Evolutionary conservation across 2,888 invertebrate genomes (phyloP).

Genomic region (Amiota mariae): DNA sequence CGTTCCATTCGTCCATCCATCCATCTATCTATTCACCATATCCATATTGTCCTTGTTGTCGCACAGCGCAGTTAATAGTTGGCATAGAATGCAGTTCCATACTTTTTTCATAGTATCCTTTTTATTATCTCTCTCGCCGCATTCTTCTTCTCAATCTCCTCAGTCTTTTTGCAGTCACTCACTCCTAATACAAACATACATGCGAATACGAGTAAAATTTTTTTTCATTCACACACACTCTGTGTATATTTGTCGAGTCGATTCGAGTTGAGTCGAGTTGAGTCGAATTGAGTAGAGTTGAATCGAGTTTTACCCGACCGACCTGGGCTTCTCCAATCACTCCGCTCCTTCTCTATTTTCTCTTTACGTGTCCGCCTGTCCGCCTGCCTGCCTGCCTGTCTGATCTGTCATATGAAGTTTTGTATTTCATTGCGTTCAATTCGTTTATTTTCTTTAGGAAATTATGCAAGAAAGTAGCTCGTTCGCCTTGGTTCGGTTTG

Average conservation of each 20-base stretch:
- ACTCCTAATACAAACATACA: too few species aligned
- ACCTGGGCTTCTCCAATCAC: too few species aligned
- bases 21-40: too few species aligned
- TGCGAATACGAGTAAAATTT: too few species aligned
- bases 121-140: not conserved
- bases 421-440: conserved; percentile 27
- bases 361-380: conserved; percentile 21
- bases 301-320: too few species aligned
- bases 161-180: too few species aligned
- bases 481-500: conserved; percentile 5
- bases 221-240: not conserved
- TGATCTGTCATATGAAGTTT: conserved; percentile 13
- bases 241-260: not conserved
- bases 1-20: too few species aligned
- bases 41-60: not conserved
- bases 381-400: conserved; percentile 23
- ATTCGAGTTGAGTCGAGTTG: not conserved
- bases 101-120: conserved; percentile 40
- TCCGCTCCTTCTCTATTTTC: not conserved
- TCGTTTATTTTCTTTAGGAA: conserved; percentile 38
- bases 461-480: conserved; percentile 51
- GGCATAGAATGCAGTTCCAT: conserved; percentile 3
- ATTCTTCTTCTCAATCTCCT: not conserved
- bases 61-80: conserved; percentile 20
- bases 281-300: too few species aligned